phyloP scores from a whole-genome alignment of 1,140 invertebrate species.

The Elymnias hypermnestra region DNA sequence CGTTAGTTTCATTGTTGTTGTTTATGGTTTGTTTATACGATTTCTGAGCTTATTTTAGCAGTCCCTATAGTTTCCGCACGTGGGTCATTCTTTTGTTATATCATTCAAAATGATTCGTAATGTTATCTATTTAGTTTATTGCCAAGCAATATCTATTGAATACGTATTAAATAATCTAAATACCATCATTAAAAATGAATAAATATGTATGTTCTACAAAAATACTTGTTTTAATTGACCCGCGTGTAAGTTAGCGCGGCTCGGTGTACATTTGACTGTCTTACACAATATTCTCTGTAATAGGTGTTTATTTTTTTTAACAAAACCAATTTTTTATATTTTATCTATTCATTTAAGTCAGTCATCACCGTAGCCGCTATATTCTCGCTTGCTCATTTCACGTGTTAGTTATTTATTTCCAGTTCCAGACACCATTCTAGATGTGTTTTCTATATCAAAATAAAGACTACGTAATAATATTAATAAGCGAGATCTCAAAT shows the following conservation, averaged over 20 bases:
- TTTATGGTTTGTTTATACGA: slow-evolving; percentile 57
- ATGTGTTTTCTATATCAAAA: slow-evolving; percentile 71
- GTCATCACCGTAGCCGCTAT: slow-evolving; percentile 23
- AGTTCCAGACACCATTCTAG: slow-evolving; percentile 66
- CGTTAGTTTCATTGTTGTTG: slow-evolving; percentile 68
- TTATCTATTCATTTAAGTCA: too few relatives aligned
- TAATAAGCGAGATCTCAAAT: slow-evolving; percentile 75
- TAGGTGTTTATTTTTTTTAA: background rate
- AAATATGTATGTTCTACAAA: too few relatives aligned
- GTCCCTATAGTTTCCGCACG: slow-evolving; percentile 45
- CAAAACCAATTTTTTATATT: too few relatives aligned
- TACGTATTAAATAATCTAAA: slow-evolving; percentile 2
- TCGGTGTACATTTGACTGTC: slow-evolving; percentile 16
- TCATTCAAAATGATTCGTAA: slow-evolving; percentile 2
- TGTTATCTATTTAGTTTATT: background rate
- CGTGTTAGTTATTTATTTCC: slow-evolving; percentile 59
- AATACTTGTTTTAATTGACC: too few relatives aligned
- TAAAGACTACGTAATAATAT: slow-evolving; percentile 71
- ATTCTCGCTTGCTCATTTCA: slow-evolving; percentile 55
- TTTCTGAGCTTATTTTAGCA: slow-evolving; percentile 58
- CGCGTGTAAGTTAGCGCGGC: slow-evolving; percentile 23
- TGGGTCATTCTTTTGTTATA: slow-evolving; percentile 36
- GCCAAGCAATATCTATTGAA: slow-evolving; percentile 14
- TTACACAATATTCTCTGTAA: background rate
- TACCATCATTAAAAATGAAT: slow-evolving; percentile 15